Evolutionary conservation across 2,888 invertebrate species (phyloP), one percentile per base, ranked within the genome.

Genomic region (Pseudolycoriella hygida): DNA sequence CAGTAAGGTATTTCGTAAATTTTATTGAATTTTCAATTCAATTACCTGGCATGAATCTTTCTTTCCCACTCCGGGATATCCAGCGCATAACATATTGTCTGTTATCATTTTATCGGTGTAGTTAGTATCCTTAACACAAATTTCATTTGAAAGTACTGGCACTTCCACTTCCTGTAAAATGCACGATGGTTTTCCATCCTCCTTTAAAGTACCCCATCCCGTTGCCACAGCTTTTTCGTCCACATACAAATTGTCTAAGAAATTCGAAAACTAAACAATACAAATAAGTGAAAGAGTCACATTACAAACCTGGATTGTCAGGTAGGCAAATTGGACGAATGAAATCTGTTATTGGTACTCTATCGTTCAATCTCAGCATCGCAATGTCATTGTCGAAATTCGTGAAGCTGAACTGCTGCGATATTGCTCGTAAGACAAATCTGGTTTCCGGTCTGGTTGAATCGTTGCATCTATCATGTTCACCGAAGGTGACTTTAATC

Each of bases 311-410:
- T 59, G 71, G 71, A 43, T 62, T 59, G 46, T 70, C 72, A 4
- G 90, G 89, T 52, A 90, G 66, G 58, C 90, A 90, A 52, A 88
- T 81, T 0, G 89, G 89, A 42, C 81, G 74, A 51, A 89, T 82
- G 44, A 75, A 73, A 50, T 81, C 79, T 2, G 81, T 79, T 48
- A 89, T 74, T 1, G 81, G 80, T 32, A 89, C 84, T 40, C 76
- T 71, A 56, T 86, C 84, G 59, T 87, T 87, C 2, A 90, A 72
- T 30, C 85, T 68, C 47, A 90, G 62, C 45, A 90, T 60, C 0
- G 88, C 87, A 50, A 90, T 84, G 59, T 90, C 89, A 60, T 89
- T 83, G 64, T 89, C 84, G 57, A 88, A 90, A 65, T 86, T 88
- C 43, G 79, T 70, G 56, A 85, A 78, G 54, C 80, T 86, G 66